Percentiles rank a stretch among this genome's conserved stretches.
Evolutionary conservation across 2,888 invertebrate genomes (phyloP).

Genomic region (Sacculina carcini): DNA sequence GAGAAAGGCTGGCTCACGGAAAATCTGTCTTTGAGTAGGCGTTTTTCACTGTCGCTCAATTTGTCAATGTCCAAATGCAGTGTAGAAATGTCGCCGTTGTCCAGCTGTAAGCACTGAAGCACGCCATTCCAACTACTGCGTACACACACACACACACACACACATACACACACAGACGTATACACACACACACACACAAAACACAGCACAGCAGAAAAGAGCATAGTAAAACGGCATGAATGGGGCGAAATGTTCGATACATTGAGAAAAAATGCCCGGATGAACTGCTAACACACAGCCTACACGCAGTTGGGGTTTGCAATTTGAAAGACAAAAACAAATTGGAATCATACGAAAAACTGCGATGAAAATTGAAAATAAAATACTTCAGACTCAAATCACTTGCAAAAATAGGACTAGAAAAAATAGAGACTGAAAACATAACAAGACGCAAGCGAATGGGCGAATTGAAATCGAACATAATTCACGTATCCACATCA

Average conservation of each 20-base stretch:
- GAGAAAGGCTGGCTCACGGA: conserved; percentile 32
- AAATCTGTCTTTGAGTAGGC: conserved; percentile 64
- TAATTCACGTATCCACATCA: too few species aligned
- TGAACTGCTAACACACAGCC: too few species aligned
- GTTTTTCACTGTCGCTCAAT: conserved; percentile 58
- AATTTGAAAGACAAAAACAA: too few species aligned
- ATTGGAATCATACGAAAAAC: too few species aligned
- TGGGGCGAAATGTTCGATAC: not conserved
- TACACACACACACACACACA: not conserved
- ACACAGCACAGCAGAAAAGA: not conserved
- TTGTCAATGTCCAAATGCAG: conserved; percentile 31
- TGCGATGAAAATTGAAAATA: too few species aligned
- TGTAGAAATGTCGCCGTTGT: conserved; percentile 37
- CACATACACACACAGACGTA: conserved; percentile 6
- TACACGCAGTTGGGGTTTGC: too few species aligned
- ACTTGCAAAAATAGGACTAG: too few species aligned
- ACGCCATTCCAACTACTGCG: conserved; percentile 49
- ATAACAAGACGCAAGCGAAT: too few species aligned
- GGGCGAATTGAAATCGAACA: too few species aligned
- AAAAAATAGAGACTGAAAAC: too few species aligned
- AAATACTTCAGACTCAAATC: too few species aligned
- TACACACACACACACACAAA: not conserved
- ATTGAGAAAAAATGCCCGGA: too few species aligned
- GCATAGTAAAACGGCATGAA: not conserved
- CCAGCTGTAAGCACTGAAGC: conserved; percentile 38